A percentile compares a stretch with the other conserved stretches of the same genome.
Evolutionary conservation across 2,797 vertebrate genomes (phyloP).

Genomic region (Liasis olivaceus): DNA sequence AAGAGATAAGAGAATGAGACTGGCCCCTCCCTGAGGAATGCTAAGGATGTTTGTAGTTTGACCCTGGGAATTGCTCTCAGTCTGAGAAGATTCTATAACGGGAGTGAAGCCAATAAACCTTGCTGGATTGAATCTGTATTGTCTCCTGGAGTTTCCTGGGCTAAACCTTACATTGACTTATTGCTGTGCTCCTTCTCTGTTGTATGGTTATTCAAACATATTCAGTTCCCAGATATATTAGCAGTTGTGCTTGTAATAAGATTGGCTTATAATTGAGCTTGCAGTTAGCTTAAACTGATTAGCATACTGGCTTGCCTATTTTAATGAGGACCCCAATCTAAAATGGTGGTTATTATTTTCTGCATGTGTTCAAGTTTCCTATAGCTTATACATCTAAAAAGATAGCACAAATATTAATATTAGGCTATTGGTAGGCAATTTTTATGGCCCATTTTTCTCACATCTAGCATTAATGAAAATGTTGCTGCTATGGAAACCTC

Average conservation of each 20-base stretch:
- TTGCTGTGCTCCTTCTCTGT: slow-evolving; percentile 6
- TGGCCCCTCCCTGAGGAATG: too few relatives aligned
- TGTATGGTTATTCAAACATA: not conserved
- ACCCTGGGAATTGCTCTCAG: too few relatives aligned
- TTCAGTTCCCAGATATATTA: slow-evolving; percentile 15
- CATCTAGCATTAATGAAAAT: slow-evolving; percentile 9
- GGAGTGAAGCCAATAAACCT: too few relatives aligned
- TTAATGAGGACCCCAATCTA: not conserved
- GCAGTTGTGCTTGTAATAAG: not conserved
- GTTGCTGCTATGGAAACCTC: slow-evolving; percentile 28
- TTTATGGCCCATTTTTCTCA: not conserved
- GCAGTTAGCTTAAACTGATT: not conserved
- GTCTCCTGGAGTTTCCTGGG: too few relatives aligned
- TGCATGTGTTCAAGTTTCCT: slow-evolving; percentile 32
- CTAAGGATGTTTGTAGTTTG: too few relatives aligned
- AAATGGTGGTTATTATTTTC: slow-evolving; percentile 26
- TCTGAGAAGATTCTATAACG: too few relatives aligned
- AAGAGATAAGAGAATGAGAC: too few relatives aligned
- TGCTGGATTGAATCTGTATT: too few relatives aligned
- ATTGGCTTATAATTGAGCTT: not conserved
- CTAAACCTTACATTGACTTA: too few relatives aligned
- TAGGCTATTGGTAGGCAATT: not conserved
- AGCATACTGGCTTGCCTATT: not conserved
- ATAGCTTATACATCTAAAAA: not conserved
- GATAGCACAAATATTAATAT: slow-evolving; percentile 9